A percentile compares a stretch with the other conserved stretches of the same genome.
phyloP scores from a whole-genome alignment of 2,113 vertebrate genomes.

The Myotis brandtii region DNA sequence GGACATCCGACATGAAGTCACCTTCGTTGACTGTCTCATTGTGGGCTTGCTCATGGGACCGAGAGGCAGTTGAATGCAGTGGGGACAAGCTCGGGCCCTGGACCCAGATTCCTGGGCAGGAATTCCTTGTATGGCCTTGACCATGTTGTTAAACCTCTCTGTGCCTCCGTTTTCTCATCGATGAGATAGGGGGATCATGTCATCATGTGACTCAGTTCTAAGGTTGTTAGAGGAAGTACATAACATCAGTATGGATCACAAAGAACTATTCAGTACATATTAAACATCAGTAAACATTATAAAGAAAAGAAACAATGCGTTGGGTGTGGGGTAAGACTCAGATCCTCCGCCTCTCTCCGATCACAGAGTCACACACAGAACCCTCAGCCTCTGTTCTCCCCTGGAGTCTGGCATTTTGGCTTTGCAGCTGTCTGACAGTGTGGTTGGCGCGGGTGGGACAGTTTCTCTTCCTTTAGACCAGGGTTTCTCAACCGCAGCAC shows the following conservation, averaged over 20 bases:
- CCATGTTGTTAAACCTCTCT: neutral
- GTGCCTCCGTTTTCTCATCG: neutral
- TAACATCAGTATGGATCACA: neutral
- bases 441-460: neutral
- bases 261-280: neutral
- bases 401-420: neutral
- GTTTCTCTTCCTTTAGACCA: neutral
- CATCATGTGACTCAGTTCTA: neutral
- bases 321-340: neutral
- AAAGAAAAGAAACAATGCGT: rapidly evolving
- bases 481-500: neutral
- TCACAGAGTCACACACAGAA: neutral
- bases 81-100: neutral
- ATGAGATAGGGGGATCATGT: neutral
- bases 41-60: neutral
- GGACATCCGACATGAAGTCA: neutral
- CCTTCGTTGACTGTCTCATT: neutral
- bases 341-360: neutral
- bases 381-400: neutral
- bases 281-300: neutral
- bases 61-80: neutral
- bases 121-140: neutral
- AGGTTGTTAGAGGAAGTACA: neutral
- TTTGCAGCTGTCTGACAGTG: neutral
- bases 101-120: neutral